phyloP scores from a whole-genome alignment of 2,797 vertebrate genomes.

The Philypnodon macrostomus region DNA sequence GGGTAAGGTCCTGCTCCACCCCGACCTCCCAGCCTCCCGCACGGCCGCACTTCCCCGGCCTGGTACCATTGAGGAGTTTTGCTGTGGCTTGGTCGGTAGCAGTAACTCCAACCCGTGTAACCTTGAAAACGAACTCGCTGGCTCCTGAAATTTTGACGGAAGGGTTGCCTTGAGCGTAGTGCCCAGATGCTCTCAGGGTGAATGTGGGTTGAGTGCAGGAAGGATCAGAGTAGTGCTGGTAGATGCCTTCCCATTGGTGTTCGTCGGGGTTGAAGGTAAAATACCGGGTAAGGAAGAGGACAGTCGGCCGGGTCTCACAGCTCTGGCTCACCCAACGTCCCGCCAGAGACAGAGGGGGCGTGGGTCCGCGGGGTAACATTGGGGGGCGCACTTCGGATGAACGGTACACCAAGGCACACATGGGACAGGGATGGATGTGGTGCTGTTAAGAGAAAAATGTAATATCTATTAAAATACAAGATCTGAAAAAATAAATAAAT shows the following conservation, averaged over 20 bases:
- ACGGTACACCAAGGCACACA: constrained; percentile 80
- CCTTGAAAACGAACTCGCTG: constrained; percentile 84
- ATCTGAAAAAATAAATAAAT: too few relatives aligned
- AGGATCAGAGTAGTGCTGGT: constrained; percentile 86
- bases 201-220: constrained; percentile 83
- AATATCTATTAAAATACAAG: not conserved
- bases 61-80: constrained; percentile 78
- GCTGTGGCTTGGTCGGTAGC: constrained; percentile 74
- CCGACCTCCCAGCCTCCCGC: constrained; percentile 76
- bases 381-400: constrained; percentile 82
- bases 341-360: constrained; percentile 64
- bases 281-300: constrained; percentile 87
- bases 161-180: constrained; percentile 77
- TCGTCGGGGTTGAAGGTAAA: constrained; percentile 79
- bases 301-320: constrained; percentile 83
- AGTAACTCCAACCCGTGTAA: constrained; percentile 78
- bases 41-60: constrained; percentile 79
- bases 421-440: constrained; percentile 84
- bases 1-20: constrained; percentile 82
- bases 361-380: constrained; percentile 56
- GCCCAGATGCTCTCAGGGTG: constrained; percentile 80
- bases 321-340: constrained; percentile 85
- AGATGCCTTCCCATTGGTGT: constrained; percentile 84
- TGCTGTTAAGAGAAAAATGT: constrained; percentile 69
- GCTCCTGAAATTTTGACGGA: constrained; percentile 77